These are phyloP conservation scores for Netelia inedita DNA, from an alignment of 2,888 invertebrate genomes.

Conservation along the genomic window DNA sequence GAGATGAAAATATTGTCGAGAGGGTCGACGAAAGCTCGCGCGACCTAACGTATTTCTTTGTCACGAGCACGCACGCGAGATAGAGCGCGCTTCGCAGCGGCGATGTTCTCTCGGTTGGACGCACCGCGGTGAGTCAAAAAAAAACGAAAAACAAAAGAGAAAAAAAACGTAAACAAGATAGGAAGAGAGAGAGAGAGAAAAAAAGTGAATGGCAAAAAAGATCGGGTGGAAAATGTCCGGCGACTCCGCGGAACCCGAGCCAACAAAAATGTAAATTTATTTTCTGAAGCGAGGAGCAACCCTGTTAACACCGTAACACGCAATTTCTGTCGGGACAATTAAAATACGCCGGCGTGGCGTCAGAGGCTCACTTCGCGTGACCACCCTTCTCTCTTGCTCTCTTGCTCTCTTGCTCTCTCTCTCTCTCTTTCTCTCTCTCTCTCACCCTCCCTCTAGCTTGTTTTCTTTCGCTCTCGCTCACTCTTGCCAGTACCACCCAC, in stretches of 20 bases:
- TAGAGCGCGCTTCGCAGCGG: constrained; percentile 40
- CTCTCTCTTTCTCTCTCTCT: constrained; percentile 5
- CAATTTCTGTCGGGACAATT: constrained; percentile 78
- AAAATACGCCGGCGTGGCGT: constrained; percentile 75
- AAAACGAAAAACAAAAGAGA: constrained; percentile 39
- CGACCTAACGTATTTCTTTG: constrained; percentile 60
- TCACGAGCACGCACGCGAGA: constrained; percentile 24
- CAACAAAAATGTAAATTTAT: constrained; percentile 77
- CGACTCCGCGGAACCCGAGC: constrained; percentile 61
- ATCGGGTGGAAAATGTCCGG: constrained; percentile 35
- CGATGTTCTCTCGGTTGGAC: constrained; percentile 18
- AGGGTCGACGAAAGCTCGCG: constrained; percentile 27
- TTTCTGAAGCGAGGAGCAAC: constrained; percentile 73
- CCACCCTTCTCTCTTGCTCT: constrained; percentile 53
- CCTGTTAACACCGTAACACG: constrained; percentile 76
- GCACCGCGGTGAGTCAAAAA: constrained; percentile 11
- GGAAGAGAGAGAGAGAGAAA: constrained; percentile 30
- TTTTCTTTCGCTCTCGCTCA: constrained; percentile 1
- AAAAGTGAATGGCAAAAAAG: constrained; percentile 32
- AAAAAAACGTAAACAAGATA: neutral
- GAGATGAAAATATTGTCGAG: neutral
- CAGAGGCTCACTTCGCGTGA: constrained; percentile 74
- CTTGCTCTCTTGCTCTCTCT: neutral
- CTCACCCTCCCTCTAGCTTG: neutral
- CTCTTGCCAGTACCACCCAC: constrained; percentile 21